Percentiles rank a stretch among this genome's conserved stretches.
phyloP scores from a whole-genome alignment of 2,888 invertebrate genomes.

The Helicoverpa assulta region DNA sequence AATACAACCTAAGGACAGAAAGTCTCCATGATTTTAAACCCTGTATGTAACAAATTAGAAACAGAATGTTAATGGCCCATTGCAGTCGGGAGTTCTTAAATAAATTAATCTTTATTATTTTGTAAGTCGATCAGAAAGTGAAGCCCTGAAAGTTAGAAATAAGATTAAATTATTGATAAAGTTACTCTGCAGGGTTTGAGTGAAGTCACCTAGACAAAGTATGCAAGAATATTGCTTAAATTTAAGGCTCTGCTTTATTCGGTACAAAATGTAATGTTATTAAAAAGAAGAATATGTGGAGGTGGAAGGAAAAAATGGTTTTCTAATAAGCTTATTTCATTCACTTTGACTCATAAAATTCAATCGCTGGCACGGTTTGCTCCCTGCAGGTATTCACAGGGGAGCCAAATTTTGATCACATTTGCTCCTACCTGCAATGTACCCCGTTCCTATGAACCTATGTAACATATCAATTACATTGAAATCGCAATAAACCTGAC shows the following conservation, averaged over 20 bases:
- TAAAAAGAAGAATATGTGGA: not conserved
- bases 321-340: not conserved
- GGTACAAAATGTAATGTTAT: not conserved
- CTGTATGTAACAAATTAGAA: no score
- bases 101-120: not conserved
- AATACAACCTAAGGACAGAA: no score
- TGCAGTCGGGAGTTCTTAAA: no score
- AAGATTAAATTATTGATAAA: not conserved
- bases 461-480: slow-evolving; percentile 34
- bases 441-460: not conserved
- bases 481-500: slow-evolving; percentile 21
- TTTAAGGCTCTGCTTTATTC: not conserved
- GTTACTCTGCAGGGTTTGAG: not conserved
- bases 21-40: no score
- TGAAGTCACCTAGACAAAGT: not conserved
- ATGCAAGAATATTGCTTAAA: not conserved
- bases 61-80: no score
- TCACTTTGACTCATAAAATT: not conserved
- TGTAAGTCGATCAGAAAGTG: not conserved
- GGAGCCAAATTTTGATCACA: slow-evolving; percentile 4
- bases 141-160: slow-evolving; percentile 2
- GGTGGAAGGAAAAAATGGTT: not conserved
- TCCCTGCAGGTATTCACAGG: slow-evolving; percentile 15
- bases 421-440: not conserved
- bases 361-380: not conserved